phyloP scores from a whole-genome alignment of 2,113 vertebrate species.

The Rutilus rutilus region DNA sequence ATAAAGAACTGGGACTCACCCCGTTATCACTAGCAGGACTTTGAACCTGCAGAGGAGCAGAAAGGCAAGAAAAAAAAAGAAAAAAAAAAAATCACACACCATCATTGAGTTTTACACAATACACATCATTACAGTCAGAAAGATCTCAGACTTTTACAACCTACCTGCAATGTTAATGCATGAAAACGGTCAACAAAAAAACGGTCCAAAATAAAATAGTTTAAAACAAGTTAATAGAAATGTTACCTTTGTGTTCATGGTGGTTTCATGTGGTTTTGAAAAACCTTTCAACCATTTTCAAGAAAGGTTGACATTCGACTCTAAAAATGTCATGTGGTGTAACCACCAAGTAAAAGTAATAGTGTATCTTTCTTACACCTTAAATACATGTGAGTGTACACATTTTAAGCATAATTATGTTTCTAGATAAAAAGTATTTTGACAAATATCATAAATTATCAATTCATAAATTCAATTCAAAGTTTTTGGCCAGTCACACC shows the following conservation, averaged over 20 bases:
- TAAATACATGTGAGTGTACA: not conserved
- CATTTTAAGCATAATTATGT: not conserved
- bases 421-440: not conserved
- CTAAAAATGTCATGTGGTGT: not conserved
- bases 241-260: too few species aligned
- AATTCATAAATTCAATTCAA: too few species aligned
- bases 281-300: not conserved
- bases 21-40: slow-evolving; percentile 54
- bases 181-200: not conserved
- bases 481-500: too few species aligned
- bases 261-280: not conserved
- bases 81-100: not conserved
- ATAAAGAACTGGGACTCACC: slow-evolving; percentile 49
- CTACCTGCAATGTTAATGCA: not conserved
- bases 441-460: not conserved
- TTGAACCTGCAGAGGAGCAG: slow-evolving; percentile 55
- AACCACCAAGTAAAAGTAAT: not conserved
- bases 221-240: not conserved
- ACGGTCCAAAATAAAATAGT: not conserved
- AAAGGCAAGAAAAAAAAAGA: not conserved
- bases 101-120: not conserved
- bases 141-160: not conserved
- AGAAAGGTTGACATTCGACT: not conserved
- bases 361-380: not conserved
- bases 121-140: slow-evolving; percentile 10